Evolutionary conservation across 37 sponge, comb jelly and placozoan species (phyloP).

Genomic region (Halichondria panicea): DNA sequence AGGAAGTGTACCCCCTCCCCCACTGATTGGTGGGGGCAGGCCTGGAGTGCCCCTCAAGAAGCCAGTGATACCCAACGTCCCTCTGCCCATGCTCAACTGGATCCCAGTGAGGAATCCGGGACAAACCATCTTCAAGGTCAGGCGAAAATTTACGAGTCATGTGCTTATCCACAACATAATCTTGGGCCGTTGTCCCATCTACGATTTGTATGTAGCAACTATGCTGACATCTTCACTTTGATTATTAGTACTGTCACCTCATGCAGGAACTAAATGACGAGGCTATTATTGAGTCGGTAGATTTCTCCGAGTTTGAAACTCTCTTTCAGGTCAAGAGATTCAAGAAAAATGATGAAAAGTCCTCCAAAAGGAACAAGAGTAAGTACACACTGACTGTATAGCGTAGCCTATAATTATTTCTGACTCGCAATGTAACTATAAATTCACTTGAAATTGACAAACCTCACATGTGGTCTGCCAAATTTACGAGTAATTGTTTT

Average conservation of each 20-base stretch:
- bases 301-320: slow-evolving; percentile 82
- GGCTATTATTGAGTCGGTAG: slow-evolving; percentile 46
- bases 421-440: no score
- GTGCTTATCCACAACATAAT: background rate
- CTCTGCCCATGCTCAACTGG: slow-evolving; percentile 83
- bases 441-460: no score
- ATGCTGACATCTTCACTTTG: background rate
- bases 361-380: slow-evolving; percentile 24
- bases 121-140: slow-evolving; percentile 71
- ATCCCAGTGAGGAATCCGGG: slow-evolving; percentile 52
- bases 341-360: slow-evolving; percentile 26
- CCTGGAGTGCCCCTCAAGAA: slow-evolving; percentile 24
- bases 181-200: background rate
- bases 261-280: slow-evolving; percentile 73
- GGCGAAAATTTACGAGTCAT: background rate
- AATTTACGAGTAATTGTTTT: background rate
- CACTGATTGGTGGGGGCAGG: slow-evolving; percentile 27
- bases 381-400: background rate
- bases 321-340: slow-evolving; percentile 70
- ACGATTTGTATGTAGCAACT: background rate
- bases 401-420: background rate
- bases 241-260: background rate
- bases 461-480: no score
- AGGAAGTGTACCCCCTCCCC: slow-evolving; percentile 70
- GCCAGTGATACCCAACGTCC: slow-evolving; percentile 57